Percentiles rank a stretch among this genome's conserved stretches.
Evolutionary conservation across 2,113 vertebrate genomes (phyloP).

Genomic region (Notiomystis cincta): DNA sequence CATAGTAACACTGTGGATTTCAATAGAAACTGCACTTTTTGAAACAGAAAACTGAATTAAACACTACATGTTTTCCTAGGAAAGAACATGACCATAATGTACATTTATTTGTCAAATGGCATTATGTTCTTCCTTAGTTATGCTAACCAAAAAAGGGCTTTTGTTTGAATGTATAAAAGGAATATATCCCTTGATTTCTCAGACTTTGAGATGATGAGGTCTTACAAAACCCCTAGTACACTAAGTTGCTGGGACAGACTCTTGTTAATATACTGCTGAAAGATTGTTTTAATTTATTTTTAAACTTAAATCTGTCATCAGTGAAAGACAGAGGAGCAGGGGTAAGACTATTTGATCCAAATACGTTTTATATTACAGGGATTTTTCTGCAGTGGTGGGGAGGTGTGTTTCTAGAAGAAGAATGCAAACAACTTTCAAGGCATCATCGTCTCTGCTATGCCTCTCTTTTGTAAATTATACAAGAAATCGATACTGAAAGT

Average conservation of each 20-base stretch:
- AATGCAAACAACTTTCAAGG: conserved; percentile 4
- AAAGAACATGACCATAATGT: fast-evolving
- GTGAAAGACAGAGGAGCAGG: neutral
- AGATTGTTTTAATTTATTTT: neutral
- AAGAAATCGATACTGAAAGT: conserved; percentile 61
- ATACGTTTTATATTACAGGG: neutral
- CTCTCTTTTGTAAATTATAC: conserved; percentile 41
- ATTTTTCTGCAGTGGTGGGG: neutral
- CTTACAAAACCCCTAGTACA: neutral
- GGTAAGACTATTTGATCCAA: neutral
- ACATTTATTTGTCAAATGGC: neutral
- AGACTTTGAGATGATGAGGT: neutral
- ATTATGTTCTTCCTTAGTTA: neutral
- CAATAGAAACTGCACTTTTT: neutral
- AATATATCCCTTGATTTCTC: neutral
- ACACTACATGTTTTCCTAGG: neutral
- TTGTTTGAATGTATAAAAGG: neutral
- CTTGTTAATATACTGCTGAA: neutral
- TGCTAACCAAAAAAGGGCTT: neutral
- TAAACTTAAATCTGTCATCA: neutral
- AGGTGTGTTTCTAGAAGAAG: neutral
- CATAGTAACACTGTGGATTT: neutral
- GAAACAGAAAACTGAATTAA: neutral
- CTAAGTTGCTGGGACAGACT: neutral
- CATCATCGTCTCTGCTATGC: neutral